Conservation (phyloP, 1,140 invertebrate genomes). For the Matsumurasca onukii region DNA sequence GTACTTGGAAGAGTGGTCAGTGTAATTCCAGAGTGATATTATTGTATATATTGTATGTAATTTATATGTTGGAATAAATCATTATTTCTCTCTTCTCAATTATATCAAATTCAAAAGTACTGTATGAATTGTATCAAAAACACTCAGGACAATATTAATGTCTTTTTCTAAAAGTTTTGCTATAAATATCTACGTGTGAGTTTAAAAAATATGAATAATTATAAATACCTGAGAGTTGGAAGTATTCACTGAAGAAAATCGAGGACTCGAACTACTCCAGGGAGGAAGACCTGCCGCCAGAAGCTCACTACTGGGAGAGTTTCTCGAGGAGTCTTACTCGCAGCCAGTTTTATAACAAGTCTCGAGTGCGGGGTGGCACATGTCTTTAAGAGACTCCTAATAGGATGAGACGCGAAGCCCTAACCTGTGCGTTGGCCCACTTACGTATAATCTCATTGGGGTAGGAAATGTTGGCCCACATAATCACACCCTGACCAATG, state of each 20-base stretch:
- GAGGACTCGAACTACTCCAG: conserved; percentile 28
- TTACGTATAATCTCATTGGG: too few species aligned
- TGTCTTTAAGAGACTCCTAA: conserved; percentile 16
- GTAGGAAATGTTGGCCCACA: too few species aligned
- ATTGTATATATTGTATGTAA: background rate
- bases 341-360: conserved; percentile 16
- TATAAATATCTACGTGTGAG: background rate
- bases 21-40: too few species aligned
- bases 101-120: background rate
- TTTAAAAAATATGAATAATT: background rate
- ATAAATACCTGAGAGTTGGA: conserved; percentile 16
- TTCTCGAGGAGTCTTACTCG: background rate
- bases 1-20: too few species aligned
- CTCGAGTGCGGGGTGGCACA: background rate
- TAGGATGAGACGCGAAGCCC: conserved; percentile 17
- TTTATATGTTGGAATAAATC: background rate
- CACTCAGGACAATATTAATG: background rate
- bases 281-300: conserved; percentile 7
- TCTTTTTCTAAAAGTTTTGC: too few species aligned
- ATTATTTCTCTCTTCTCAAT: background rate
- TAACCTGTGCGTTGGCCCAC: too few species aligned
- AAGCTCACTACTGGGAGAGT: conserved; percentile 1
- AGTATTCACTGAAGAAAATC: conserved; percentile 28
- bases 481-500: too few species aligned
- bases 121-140: background rate